Conservation (phyloP, 1,140 invertebrate species). For the Limonius californicus region DNA sequence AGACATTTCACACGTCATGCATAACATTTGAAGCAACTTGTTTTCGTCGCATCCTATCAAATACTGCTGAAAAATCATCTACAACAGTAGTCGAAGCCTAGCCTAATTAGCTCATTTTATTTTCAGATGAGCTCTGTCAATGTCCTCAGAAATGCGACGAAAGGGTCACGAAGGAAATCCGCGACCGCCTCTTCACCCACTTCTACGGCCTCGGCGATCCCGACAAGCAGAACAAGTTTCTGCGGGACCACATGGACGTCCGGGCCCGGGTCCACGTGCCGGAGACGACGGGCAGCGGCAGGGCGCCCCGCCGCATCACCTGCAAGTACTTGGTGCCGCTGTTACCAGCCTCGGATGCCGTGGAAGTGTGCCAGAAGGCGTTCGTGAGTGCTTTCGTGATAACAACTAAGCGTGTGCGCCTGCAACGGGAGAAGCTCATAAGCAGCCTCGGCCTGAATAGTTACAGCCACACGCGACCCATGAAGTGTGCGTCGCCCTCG, state of each 20-base stretch:
- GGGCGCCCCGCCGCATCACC: constrained; percentile 48
- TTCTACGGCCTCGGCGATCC: constrained; percentile 51
- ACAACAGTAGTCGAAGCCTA: too few relatives aligned
- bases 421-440: constrained; percentile 52
- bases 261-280: constrained; percentile 43
- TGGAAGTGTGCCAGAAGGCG: constrained; percentile 54
- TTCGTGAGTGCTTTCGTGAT: constrained; percentile 53
- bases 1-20: too few relatives aligned
- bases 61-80: too few relatives aligned
- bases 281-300: constrained; percentile 38
- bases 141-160: constrained; percentile 55
- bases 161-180: constrained; percentile 46
- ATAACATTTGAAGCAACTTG: too few relatives aligned
- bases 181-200: constrained; percentile 48
- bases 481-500: constrained; percentile 8
- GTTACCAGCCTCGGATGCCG: constrained; percentile 38
- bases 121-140: constrained; percentile 51
- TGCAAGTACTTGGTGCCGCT: constrained; percentile 51
- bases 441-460: constrained; percentile 43
- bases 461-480: constrained; percentile 37
- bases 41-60: too few relatives aligned
- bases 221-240: constrained; percentile 48
- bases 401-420: constrained; percentile 51
- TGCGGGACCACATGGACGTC: constrained; percentile 49
- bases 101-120: constrained; percentile 15